These are phyloP conservation scores for Corythaeola cristata DNA, from an alignment of 2,113 vertebrate genomes.

Conservation along the genomic window DNA sequence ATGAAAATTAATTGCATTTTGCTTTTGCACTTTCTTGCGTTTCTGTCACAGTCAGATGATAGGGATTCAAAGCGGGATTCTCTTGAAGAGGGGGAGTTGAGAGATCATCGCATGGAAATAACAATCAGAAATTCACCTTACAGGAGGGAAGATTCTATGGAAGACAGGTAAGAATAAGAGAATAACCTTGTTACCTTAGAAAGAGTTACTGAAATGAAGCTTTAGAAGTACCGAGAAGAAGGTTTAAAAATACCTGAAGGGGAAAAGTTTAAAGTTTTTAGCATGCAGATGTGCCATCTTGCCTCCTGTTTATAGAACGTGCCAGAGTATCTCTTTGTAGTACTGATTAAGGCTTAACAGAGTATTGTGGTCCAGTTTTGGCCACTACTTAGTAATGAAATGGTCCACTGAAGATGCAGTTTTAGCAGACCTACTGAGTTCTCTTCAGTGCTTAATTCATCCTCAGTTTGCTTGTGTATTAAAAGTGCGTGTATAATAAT, in stretches of 20 bases:
- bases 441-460: not conserved
- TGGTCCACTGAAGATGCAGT: not conserved
- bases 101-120: conserved; percentile 97
- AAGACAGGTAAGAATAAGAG: conserved; percentile 82
- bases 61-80: conserved; percentile 95
- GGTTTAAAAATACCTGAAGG: not conserved
- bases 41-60: conserved; percentile 88
- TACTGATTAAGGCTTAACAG: not conserved
- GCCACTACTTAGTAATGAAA: not conserved
- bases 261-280: not conserved
- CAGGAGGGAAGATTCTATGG: conserved; percentile 90
- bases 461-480: not conserved
- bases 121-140: conserved; percentile 97
- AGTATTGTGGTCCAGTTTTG: not conserved
- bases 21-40: not conserved
- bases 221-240: accelerated
- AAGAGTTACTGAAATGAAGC: too few relatives aligned
- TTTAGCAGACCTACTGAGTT: not conserved
- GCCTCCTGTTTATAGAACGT: not conserved
- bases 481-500: accelerated
- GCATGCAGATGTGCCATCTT: not conserved
- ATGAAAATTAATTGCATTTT: not conserved
- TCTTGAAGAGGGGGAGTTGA: conserved; percentile 97
- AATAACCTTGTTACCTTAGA: too few relatives aligned
- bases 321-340: not conserved